Conservation (phyloP, 2,797 vertebrate genomes). For the Varecia variegata region DNA sequence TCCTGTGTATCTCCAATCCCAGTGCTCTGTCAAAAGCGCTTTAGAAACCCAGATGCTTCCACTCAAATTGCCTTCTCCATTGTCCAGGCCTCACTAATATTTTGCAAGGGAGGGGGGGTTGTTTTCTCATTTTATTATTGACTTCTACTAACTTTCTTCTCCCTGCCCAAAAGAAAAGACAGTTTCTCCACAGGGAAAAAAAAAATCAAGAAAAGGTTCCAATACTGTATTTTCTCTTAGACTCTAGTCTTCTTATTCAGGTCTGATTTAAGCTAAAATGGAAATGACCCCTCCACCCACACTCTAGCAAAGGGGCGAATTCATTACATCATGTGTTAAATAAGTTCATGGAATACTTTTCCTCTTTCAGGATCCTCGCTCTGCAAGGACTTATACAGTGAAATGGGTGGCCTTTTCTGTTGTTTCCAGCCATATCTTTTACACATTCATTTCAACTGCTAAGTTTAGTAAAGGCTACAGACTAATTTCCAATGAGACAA, state of each 20-base stretch:
- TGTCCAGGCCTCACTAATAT: conserved; percentile 47
- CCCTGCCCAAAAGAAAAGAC: not conserved
- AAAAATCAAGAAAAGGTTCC: not conserved
- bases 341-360: conserved; percentile 23
- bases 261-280: conserved; percentile 37
- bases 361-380: conserved; percentile 7
- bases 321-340: conserved; percentile 30
- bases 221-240: not conserved
- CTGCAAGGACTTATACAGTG: not conserved
- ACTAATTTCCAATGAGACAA: not conserved
- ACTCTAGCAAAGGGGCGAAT: not conserved
- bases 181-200: not conserved
- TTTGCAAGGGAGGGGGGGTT: not conserved
- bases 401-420: conserved; percentile 19
- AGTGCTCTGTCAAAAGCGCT: not conserved
- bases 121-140: conserved; percentile 27
- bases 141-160: conserved; percentile 28
- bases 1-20: not conserved
- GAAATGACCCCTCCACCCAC: not conserved
- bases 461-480: conserved; percentile 42
- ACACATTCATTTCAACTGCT: not conserved
- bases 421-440: conserved; percentile 8
- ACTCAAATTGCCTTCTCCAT: not conserved
- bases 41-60: conserved; percentile 19
- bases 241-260: not conserved